Evolutionary conservation across 2,888 invertebrate species (phyloP).

Genomic region (Mycalesis mineus): DNA sequence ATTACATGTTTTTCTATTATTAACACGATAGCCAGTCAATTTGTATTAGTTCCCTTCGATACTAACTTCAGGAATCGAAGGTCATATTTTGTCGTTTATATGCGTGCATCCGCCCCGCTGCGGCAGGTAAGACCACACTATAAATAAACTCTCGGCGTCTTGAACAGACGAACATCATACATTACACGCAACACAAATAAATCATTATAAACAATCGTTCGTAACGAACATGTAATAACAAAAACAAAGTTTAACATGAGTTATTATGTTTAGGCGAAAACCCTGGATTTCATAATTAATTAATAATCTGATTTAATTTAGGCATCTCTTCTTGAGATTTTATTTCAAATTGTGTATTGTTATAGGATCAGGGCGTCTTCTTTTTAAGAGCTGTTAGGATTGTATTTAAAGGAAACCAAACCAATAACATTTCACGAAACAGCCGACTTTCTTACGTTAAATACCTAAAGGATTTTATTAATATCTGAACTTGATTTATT

Average conservation of each 20-base stretch:
- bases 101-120: conserved; percentile 39
- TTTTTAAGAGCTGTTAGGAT: too few species aligned
- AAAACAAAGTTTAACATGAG: neutral
- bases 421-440: too few species aligned
- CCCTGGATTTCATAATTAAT: too few species aligned
- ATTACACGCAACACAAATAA: conserved; percentile 41
- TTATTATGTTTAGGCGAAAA: too few species aligned
- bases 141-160: conserved; percentile 32
- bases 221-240: neutral
- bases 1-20: conserved; percentile 48
- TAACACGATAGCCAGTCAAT: conserved; percentile 55
- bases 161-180: conserved; percentile 29
- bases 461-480: too few species aligned
- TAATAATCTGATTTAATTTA: too few species aligned
- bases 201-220: conserved; percentile 22
- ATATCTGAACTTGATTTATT: too few species aligned
- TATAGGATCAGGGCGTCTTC: too few species aligned
- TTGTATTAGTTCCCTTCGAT: conserved; percentile 54
- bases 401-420: too few species aligned
- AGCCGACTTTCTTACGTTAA: too few species aligned
- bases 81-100: conserved; percentile 36
- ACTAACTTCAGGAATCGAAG: conserved; percentile 52
- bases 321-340: too few species aligned
- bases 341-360: too few species aligned
- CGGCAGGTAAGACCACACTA: conserved; percentile 48